Base-by-base conservation (phyloP, 2,888 invertebrate species). In the Meghimatium bilineatum region DNA sequence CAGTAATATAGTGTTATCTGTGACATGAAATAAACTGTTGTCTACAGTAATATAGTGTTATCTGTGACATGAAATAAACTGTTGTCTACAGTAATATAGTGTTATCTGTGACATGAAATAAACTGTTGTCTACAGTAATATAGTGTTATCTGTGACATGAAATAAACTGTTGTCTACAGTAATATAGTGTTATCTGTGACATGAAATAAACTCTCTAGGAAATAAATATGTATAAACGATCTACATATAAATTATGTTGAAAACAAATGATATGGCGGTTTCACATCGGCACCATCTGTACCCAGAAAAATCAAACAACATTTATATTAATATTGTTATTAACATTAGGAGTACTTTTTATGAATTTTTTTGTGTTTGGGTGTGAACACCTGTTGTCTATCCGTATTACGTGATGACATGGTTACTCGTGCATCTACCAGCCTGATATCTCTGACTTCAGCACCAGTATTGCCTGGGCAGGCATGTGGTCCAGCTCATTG, bases 1-100 rank as follows among this genome's bases (percentile, higher is more conserved):
- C 49, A 3, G 17, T 38, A 44, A 72, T 72, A 49, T 20, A n/a
- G 14, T 17, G 34, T 49, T 29, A 72, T n/a, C 72, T 49, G 72
- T 72, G 44, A 29, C 44, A 49, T 29, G 10, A 72, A 72, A 72
- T 72, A 72, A 72, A 72, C 72, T 12, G 49, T 72, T 72, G 44
- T 49, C n/a, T 49, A 44, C 49, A 3, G 17, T 38, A 44, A 72
- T 72, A 49, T 20, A n/a, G 14, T 17, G 34, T 49, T 29, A 72
- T n/a, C 72, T 49, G 72, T 72, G 44, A 29, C 44, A 49, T 29
- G 10, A 72, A 49, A 72, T 72, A 72, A 72, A 72, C 72, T 12
- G 49, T 72, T 72, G 44, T 49, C n/a, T 49, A 44, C 49, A 3
- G 17, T 38, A 44, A 72, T 72, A 49, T 20, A n/a, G 14, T 17